Percentiles rank a stretch among this genome's conserved stretches.
Evolutionary conservation across 2,888 invertebrate species (phyloP).

Genomic region (Ctena decussata): DNA sequence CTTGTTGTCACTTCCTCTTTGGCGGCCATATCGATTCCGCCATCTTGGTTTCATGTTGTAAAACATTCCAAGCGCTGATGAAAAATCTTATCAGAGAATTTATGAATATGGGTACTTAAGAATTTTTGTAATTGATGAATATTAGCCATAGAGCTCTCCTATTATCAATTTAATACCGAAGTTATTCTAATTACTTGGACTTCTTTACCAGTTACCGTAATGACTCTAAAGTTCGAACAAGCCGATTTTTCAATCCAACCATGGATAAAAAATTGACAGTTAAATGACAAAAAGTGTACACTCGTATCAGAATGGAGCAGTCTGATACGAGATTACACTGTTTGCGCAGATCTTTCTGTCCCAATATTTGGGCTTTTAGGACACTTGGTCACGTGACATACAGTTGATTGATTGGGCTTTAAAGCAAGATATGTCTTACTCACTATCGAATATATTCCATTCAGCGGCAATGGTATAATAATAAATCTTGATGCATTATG

Average conservation of each 20-base stretch:
- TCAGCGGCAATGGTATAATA: neutral
- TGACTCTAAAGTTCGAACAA: no score
- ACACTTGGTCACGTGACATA: neutral
- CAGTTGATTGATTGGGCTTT: neutral
- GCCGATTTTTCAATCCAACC: no score
- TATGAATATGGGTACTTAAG: slow-evolving; percentile 43
- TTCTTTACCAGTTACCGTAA: no score
- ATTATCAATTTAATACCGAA: slow-evolving; percentile 43
- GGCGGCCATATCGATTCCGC: slow-evolving; percentile 43
- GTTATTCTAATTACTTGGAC: no score
- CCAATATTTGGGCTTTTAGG: neutral
- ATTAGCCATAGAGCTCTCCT: neutral
- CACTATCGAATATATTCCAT: slow-evolving; percentile 1
- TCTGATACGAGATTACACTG: no score
- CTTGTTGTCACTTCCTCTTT: slow-evolving; percentile 38
- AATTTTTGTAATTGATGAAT: slow-evolving; percentile 17
- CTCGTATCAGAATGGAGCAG: no score
- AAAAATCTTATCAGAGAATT: slow-evolving; percentile 33
- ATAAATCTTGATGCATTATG: neutral
- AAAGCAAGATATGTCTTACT: neutral
- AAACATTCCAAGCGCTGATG: slow-evolving; percentile 12
- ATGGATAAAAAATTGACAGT: no score
- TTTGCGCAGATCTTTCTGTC: no score
- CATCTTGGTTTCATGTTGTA: slow-evolving; percentile 42
- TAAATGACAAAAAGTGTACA: no score